Conservation (phyloP, 1,140 invertebrate species). For the Atta texana region DNA sequence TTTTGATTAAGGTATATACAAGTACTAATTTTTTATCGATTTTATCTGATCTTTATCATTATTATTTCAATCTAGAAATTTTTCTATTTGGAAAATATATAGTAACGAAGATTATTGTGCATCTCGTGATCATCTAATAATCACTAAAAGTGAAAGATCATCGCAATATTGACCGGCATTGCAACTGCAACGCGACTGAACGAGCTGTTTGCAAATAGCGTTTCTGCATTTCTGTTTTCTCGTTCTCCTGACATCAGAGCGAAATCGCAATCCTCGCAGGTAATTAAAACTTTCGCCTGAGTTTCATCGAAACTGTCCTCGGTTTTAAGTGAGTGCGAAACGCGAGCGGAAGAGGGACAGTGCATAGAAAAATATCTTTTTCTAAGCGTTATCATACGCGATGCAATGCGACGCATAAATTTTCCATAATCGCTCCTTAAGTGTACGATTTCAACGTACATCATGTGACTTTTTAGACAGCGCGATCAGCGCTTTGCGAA, state of each 20-base stretch:
- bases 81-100: not conserved
- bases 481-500: constrained; percentile 7
- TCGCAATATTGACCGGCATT: not conserved
- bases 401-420: constrained; percentile 47
- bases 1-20: not conserved
- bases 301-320: constrained; percentile 14
- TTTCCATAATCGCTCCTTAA: constrained; percentile 43
- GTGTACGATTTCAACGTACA: not conserved
- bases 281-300: constrained; percentile 56
- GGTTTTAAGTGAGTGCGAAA: not conserved
- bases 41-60: not conserved
- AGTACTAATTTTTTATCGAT: not conserved
- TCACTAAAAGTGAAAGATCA: not conserved
- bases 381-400: constrained; percentile 33
- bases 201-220: constrained; percentile 19
- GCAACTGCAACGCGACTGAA: constrained; percentile 34
- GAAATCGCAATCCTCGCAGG: constrained; percentile 49
- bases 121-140: not conserved
- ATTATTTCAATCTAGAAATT: not conserved
- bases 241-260: not conserved
- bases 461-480: constrained; percentile 53
- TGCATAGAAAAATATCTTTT: constrained; percentile 17
- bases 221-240: constrained; percentile 2
- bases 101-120: not conserved
- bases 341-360: not conserved